Evolutionary conservation across 2,888 invertebrate species (phyloP).

Genomic region (Drosophila fulvimacula): DNA sequence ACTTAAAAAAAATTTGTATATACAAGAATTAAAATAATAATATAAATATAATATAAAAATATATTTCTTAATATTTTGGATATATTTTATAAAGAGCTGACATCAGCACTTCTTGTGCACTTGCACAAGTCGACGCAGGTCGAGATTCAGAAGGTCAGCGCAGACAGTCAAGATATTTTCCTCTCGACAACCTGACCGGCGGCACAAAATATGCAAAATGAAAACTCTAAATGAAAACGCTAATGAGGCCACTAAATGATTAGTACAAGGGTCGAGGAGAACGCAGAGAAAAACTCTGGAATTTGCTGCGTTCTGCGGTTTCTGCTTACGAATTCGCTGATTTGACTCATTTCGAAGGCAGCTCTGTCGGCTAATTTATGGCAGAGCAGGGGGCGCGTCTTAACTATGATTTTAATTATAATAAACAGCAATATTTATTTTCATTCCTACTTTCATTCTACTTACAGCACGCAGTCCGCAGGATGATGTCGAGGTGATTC

Average conservation of each 20-base stretch:
- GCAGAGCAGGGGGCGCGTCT: neutral
- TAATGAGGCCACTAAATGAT: constrained; percentile 66
- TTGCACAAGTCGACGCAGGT: neutral
- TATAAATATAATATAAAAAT: too few relatives aligned
- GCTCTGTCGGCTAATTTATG: constrained; percentile 41
- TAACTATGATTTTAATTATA: constrained; percentile 39
- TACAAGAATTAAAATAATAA: too few relatives aligned
- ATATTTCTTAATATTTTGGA: neutral
- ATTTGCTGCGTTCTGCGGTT: constrained; percentile 35
- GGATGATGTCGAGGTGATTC: constrained; percentile 82
- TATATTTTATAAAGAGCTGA: neutral
- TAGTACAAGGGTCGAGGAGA: constrained; percentile 18
- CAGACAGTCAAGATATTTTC: constrained; percentile 14
- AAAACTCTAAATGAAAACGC: constrained; percentile 60
- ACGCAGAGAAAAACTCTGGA: neutral
- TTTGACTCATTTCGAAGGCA: constrained; percentile 54
- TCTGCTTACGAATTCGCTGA: constrained; percentile 51
- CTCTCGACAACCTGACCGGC: constrained; percentile 8
- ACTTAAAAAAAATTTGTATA: too few relatives aligned
- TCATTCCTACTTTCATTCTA: constrained; percentile 11
- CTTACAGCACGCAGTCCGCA: constrained; percentile 78
- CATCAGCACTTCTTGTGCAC: constrained; percentile 8
- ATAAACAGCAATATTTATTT: constrained; percentile 48
- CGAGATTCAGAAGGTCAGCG: constrained; percentile 33
- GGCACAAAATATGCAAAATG: constrained; percentile 60